phyloP scores from a whole-genome alignment of 2,113 vertebrate genomes.

The Triplophysa rosa region DNA sequence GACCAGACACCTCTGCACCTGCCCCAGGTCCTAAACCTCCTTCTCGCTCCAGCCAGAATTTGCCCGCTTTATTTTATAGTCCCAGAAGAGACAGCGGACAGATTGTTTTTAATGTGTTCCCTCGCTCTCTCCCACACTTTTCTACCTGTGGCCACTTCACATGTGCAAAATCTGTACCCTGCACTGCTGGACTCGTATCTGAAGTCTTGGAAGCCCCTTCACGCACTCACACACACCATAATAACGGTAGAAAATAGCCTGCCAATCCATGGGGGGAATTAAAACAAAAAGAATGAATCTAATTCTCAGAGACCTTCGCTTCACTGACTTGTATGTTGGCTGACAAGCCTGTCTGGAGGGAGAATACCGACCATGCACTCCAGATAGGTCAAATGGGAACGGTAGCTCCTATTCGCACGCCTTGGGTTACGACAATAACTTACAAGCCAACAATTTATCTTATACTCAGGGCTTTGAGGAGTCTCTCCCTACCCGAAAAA shows the following conservation, averaged over 20 bases:
- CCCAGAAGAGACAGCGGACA: slow-evolving; percentile 34
- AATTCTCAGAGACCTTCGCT: slow-evolving; percentile 74
- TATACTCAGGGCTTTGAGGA: slow-evolving; percentile 40
- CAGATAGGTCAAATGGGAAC: slow-evolving; percentile 72
- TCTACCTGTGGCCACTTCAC: slow-evolving; percentile 17
- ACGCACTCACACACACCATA: slow-evolving; percentile 39
- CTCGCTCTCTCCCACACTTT: neutral
- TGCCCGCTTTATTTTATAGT: slow-evolving; percentile 22
- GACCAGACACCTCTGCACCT: slow-evolving; percentile 48
- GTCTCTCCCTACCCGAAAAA: neutral
- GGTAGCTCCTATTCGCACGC: slow-evolving; percentile 67
- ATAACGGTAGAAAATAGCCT: slow-evolving; percentile 69
- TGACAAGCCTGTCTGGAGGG: slow-evolving; percentile 68
- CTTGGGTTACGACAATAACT: slow-evolving; percentile 72
- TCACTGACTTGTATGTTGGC: slow-evolving; percentile 71
- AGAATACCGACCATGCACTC: slow-evolving; percentile 67
- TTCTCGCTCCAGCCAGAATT: slow-evolving; percentile 3
- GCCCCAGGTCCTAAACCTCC: slow-evolving; percentile 37
- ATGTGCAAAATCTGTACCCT: slow-evolving; percentile 23
- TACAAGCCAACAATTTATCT: slow-evolving; percentile 68
- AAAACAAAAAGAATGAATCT: slow-evolving; percentile 67
- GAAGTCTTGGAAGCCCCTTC: slow-evolving; percentile 20
- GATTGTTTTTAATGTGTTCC: slow-evolving; percentile 43
- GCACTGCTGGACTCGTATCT: slow-evolving; percentile 23
- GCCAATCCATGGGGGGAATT: slow-evolving; percentile 75